Evolutionary conservation across 2,888 invertebrate genomes (phyloP).

Genomic region (Limenitis arthemis): DNA sequence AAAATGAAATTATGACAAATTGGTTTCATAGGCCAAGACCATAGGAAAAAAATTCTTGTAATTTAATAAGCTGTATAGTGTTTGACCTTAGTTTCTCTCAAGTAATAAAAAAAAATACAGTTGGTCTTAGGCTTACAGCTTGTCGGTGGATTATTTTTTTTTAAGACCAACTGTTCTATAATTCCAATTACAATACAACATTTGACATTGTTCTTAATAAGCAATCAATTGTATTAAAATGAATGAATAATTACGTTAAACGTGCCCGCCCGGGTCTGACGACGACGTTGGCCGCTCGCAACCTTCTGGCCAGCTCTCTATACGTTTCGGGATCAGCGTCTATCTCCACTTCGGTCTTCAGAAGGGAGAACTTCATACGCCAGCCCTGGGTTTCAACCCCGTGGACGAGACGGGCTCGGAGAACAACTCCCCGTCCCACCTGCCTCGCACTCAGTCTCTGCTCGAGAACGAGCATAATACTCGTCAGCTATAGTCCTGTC

Average conservation of each 20-base stretch:
- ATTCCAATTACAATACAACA: too few relatives aligned
- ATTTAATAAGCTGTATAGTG: too few relatives aligned
- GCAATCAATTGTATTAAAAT: neutral
- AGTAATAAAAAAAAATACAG: too few relatives aligned
- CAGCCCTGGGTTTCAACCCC: constrained; percentile 59
- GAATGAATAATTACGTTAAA: constrained; percentile 48
- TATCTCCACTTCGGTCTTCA: constrained; percentile 60
- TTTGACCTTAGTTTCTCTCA: too few relatives aligned
- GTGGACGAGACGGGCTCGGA: constrained; percentile 55
- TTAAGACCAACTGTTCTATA: too few relatives aligned
- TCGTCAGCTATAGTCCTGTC: constrained; percentile 69
- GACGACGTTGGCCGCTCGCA: constrained; percentile 53
- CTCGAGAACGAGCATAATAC: constrained; percentile 67
- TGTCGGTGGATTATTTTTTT: too few relatives aligned
- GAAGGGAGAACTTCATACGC: constrained; percentile 60
- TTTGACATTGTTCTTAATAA: too few relatives aligned
- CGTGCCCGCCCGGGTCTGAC: constrained; percentile 48
- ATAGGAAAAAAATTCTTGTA: too few relatives aligned
- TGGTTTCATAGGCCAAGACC: too few relatives aligned
- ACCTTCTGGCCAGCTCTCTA: constrained; percentile 46
- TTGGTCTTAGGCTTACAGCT: too few relatives aligned
- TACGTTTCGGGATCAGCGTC: constrained; percentile 59
- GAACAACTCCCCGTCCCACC: constrained; percentile 49
- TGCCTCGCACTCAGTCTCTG: constrained; percentile 61
- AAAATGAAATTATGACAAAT: too few relatives aligned